A percentile compares a stretch with the other conserved stretches of the same genome.
phyloP scores from a whole-genome alignment of 2,888 invertebrate species.

The Drosophila mulleri region DNA sequence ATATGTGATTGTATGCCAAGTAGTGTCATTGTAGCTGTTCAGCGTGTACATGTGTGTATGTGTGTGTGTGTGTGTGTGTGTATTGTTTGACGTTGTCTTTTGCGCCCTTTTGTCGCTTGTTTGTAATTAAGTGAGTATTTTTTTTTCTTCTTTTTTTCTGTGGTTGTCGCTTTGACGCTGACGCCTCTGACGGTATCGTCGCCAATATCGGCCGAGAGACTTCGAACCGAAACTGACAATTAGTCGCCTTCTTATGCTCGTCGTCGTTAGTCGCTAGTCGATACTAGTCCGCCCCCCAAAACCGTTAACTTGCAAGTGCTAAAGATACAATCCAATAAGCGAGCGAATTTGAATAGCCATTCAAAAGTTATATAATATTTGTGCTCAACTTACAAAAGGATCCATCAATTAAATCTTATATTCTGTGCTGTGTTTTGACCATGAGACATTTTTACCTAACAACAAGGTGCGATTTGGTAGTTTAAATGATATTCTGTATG shows the following conservation, averaged over 20 bases:
- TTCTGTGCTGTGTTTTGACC: constrained; percentile 29
- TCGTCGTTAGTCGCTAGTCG: constrained; percentile 81
- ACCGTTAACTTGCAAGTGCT: constrained; percentile 38
- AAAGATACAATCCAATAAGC: constrained; percentile 15
- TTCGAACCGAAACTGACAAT: constrained; percentile 80
- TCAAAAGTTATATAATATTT: background rate
- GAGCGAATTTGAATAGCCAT: constrained; percentile 2
- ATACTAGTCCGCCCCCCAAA: constrained; percentile 61
- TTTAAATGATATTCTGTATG: background rate
- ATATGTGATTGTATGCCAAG: constrained; percentile 51
- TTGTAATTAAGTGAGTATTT: constrained; percentile 79
- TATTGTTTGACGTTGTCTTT: constrained; percentile 65
- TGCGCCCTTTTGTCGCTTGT: constrained; percentile 76
- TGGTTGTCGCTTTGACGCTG: constrained; percentile 77
- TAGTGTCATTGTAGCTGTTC: constrained; percentile 60
- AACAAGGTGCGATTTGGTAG: constrained; percentile 32
- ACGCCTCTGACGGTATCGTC: constrained; percentile 43
- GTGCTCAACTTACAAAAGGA: constrained; percentile 2
- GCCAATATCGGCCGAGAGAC: constrained; percentile 75
- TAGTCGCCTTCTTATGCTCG: constrained; percentile 85
- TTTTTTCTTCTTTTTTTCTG: constrained; percentile 55
- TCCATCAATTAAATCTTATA: constrained; percentile 2
- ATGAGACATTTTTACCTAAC: constrained; percentile 34
- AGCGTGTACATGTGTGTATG: constrained; percentile 21
- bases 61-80: constrained; percentile 37